Conservation (phyloP, 1,140 invertebrate species). For the Lepidostoma basale region DNA sequence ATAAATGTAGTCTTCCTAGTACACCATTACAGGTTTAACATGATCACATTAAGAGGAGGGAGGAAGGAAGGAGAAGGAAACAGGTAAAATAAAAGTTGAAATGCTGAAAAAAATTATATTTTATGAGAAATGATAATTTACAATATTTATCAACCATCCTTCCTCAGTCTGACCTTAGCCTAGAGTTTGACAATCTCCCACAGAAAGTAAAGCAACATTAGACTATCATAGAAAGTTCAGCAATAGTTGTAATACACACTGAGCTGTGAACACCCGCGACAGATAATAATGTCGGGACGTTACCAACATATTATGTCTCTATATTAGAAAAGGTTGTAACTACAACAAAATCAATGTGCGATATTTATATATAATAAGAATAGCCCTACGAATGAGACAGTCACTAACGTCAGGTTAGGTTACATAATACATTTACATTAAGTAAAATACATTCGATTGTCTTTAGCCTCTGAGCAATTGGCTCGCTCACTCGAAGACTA, state of each 20-base stretch:
- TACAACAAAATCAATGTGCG: constrained; percentile 46
- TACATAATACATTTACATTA: constrained; percentile 44
- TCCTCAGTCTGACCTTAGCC: constrained; percentile 64
- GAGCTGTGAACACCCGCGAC: constrained; percentile 49
- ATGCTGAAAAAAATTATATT: constrained; percentile 66
- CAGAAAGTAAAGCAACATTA: constrained; percentile 65
- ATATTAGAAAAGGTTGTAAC: constrained; percentile 45
- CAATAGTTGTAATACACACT: constrained; percentile 60
- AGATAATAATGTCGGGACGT: constrained; percentile 42
- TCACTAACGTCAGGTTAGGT: constrained; percentile 46
- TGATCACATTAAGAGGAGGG: too few relatives aligned
- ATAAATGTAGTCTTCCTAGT: too few relatives aligned
- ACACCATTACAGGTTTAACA: too few relatives aligned
- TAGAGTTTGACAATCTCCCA: constrained; percentile 64
- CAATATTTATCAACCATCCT: constrained; percentile 64
- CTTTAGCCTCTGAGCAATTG: constrained; percentile 42
- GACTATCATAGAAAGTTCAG: constrained; percentile 64
- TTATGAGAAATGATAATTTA: constrained; percentile 67
- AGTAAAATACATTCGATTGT: constrained; percentile 42
- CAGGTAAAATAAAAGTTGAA: constrained; percentile 34
- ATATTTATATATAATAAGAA: constrained; percentile 46
- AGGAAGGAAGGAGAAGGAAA: background rate
- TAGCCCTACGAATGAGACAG: constrained; percentile 47
- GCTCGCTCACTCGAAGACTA: constrained; percentile 43
- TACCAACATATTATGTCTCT: constrained; percentile 42